Evolutionary conservation across 2,888 invertebrate genomes (phyloP), one percentile per base, ranked within the genome.

Genomic region (Thyatira batis): DNA sequence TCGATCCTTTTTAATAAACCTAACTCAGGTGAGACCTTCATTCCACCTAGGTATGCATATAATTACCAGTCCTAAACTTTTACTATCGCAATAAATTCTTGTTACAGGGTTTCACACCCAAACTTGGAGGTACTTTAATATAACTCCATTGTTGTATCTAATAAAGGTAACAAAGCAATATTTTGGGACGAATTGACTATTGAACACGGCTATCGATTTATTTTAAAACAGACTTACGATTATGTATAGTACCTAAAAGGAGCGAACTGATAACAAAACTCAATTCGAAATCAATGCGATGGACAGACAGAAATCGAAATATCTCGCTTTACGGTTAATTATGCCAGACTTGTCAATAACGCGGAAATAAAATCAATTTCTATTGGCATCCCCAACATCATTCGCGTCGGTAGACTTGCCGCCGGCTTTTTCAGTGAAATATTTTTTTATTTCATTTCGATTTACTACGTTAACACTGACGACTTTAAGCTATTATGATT

Each of bases 301-400:
- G 30, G 45, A 48, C 33, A 48, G 44, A 53, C 49, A 27, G 17
- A 45, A 28, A 49, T 20, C n/a, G 28, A 25, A 27, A 39, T 39
- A 27, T 20, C 17, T 49, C 49, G 39, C 33, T 54, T 49, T 51
- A 21, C 52, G 65, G 71, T 74, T 70, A 76, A 75, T 73, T 70
- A 66, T 63, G 59, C 55, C 60, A 61, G 59, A 56, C 57, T 63
- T 69, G 69, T 72, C 71, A 73, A 73, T 75, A 69, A 61, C 69
- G 60, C 55, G 55, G 56, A 69, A 75, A 75, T 67, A 70, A 72
- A 80, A 74, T 73, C 63, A 66, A 62, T 71, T 73, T 71, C 59
- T 68, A 65, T 67, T 68, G 71, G 65, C 63, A 66, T 50, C 60
- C 57, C 62, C 58, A 63, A 65, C 68, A 67, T 69, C 68, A 67